Base-by-base conservation (phyloP, 2,113 vertebrate species). In the Brachionichthys hirsutus region DNA sequence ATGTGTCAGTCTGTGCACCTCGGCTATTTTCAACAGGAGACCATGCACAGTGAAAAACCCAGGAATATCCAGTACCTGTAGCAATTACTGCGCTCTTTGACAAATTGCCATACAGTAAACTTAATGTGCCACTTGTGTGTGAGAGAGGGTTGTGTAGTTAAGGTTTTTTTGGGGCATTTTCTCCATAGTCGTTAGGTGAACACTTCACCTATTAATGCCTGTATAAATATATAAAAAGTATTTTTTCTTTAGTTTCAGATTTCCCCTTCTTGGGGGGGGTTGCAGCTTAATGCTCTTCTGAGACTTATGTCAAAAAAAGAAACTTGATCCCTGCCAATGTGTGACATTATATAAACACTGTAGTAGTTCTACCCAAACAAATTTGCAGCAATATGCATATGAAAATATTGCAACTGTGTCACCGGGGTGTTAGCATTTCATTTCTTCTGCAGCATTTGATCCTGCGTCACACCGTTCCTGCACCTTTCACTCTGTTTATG, bases 201-300 rank as follows among this genome's bases (percentile, higher is more conserved):
- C 70, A 83, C 82, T 88, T 89, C 72, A 88, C 72, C 73, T 80
- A 71, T 81, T 90, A 92, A 93, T 89, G 88, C 89, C 88, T 89
- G 84, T 82, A 85, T 83, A 92, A 93, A 93, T 90, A 93, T 90
- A 92, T 84, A 90, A n/a, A n/a, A 92, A 83, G 78, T 88, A 78
- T 87, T 89, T 92, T 88, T 91, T 93, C 93, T 30, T 30, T 30
- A 30, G 88, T 92, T 89, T 91, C 83, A 85, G 54, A 78, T 92
- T 92, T 90, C 83, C 61, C 61, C 72, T 84, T 70, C 74, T 69
- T n/a, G n/a, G n/a, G n/a, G n/a, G n/a, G n/a, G n/a, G n/a, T n/a
- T 54, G 56, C 53, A 77, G 70, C 65, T 54, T 70, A 85, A 81
- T 50, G 67, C 66, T 84, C 70, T 66, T 34, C 62, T 48, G 71